Percentiles rank a stretch among this genome's conserved stretches.
Evolutionary conservation across 23 tunicate genomes (phyloP).

Genomic region (Styela plicata): DNA sequence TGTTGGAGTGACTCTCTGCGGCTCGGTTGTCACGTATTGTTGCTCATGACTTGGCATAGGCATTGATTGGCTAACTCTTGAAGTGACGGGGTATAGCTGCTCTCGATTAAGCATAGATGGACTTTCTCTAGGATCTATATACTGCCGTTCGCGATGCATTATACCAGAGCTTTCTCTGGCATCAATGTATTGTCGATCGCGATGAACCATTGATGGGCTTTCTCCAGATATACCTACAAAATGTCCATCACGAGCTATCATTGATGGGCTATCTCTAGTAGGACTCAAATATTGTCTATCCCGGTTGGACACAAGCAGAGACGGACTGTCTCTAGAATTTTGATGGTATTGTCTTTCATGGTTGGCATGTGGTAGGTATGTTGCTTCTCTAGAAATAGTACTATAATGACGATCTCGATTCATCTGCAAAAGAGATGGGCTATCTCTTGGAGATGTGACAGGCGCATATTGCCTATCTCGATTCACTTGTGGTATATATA

Average conservation of each 20-base stretch:
- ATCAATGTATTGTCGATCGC: neutral
- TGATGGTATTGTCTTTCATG: neutral
- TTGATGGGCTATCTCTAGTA: neutral
- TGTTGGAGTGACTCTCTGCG: too few species aligned
- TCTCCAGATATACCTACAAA: neutral
- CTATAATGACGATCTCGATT: neutral
- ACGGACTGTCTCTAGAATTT: neutral
- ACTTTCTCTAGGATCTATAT: too few species aligned
- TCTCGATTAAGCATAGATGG: too few species aligned
- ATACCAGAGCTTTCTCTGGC: too few species aligned
- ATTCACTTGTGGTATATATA: neutral
- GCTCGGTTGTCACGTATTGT: too few species aligned
- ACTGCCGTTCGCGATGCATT: too few species aligned
- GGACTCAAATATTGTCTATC: neutral
- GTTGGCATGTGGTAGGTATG: neutral
- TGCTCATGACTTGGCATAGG: neutral
- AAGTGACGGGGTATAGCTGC: too few species aligned
- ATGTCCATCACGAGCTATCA: neutral
- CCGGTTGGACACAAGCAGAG: neutral
- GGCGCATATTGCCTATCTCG: neutral
- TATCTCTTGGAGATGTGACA: neutral
- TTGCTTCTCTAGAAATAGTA: neutral
- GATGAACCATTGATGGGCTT: neutral
- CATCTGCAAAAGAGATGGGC: neutral
- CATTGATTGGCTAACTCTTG: too few species aligned